Evolutionary conservation across 2,888 invertebrate genomes (phyloP).

Genomic region (Spilarctia lutea): DNA sequence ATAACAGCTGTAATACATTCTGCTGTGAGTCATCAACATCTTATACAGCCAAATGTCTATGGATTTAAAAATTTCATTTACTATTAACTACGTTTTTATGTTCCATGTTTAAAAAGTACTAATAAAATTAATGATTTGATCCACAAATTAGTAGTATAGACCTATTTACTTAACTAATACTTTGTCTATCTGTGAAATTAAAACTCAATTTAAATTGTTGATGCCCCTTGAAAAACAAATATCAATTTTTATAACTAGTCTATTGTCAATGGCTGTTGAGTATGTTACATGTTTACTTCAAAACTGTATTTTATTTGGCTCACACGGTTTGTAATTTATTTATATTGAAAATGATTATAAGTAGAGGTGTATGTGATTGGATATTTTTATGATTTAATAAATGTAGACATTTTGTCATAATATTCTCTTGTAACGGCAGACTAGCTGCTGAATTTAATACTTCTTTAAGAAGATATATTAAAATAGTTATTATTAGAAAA

Average conservation of each 20-base stretch:
- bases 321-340: constrained; percentile 41
- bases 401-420: constrained; percentile 53
- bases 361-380: constrained; percentile 43
- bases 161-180: neutral
- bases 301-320: constrained; percentile 21
- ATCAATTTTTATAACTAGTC: too few species aligned
- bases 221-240: neutral
- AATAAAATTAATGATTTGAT: neutral
- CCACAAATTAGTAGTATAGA: neutral
- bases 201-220: neutral
- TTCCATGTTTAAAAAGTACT: neutral
- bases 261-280: constrained; percentile 21
- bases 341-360: constrained; percentile 41
- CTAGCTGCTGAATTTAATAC: constrained; percentile 42
- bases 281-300: constrained; percentile 24
- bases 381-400: constrained; percentile 37
- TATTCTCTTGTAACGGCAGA: constrained; percentile 49
- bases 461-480: constrained; percentile 14
- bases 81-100: neutral
- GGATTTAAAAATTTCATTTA: constrained; percentile 6
- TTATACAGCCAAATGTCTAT: constrained; percentile 31
- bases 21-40: constrained; percentile 20
- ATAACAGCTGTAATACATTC: constrained; percentile 5
- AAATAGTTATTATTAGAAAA: neutral
- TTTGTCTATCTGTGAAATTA: neutral